Percentiles rank a stretch among this genome's conserved stretches.
Conservation (phyloP, 2,113 vertebrate species). For the Thymallus thymallus region DNA sequence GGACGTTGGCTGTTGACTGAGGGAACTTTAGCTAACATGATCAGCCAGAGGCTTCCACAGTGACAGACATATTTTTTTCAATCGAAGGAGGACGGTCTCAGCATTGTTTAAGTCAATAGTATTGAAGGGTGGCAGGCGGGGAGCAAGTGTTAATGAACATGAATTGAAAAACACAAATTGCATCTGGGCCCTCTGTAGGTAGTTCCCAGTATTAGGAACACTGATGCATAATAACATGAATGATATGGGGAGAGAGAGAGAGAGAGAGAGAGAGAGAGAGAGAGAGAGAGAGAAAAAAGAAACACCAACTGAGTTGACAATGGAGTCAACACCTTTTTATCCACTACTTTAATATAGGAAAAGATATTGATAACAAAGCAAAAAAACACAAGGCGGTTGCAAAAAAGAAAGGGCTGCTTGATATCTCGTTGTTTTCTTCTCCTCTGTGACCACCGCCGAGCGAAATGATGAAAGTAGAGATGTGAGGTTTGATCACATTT, state of each 20-base stretch:
- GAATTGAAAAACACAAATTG: background rate
- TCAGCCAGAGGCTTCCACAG: background rate
- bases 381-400: background rate
- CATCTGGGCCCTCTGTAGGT: background rate
- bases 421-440: background rate
- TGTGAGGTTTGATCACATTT: background rate
- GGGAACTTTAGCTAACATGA: background rate
- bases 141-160: background rate
- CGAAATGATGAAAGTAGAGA: background rate
- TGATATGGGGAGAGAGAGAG: background rate
- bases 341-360: background rate
- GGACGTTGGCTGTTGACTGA: background rate
- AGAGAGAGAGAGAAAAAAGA: too few species aligned
- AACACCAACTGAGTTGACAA: too few species aligned
- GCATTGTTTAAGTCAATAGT: background rate
- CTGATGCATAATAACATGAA: background rate
- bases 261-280: too few species aligned
- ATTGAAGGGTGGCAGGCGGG: background rate
- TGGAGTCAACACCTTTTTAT: background rate
- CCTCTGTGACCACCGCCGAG: background rate
- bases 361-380: background rate
- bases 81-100: background rate
- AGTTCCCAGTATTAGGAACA: background rate
- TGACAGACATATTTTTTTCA: background rate
- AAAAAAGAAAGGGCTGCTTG: background rate